phyloP scores from a whole-genome alignment of 2,113 vertebrate genomes.

The Centrocercus urophasianus region DNA sequence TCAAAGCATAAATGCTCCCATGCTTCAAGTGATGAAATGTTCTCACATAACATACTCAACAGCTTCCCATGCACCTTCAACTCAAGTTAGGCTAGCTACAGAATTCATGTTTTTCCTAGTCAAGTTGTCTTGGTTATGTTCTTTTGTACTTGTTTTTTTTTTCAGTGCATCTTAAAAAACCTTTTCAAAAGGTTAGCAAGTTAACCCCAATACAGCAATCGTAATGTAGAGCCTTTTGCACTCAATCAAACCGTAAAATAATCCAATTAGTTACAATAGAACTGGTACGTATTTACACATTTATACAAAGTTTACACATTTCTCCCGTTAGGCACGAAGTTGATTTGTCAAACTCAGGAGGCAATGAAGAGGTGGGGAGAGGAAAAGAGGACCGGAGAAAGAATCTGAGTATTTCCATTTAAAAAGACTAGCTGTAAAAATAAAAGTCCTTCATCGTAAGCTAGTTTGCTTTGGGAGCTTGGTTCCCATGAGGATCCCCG shows the following conservation, averaged over 20 bases:
- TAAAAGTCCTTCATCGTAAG: constrained; percentile 74
- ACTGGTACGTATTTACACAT: constrained; percentile 76
- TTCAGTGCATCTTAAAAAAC: constrained; percentile 77
- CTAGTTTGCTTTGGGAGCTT: constrained; percentile 82
- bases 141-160: neutral
- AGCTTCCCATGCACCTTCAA: constrained; percentile 27
- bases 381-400: neutral
- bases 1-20: neutral
- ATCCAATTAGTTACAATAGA: constrained; percentile 54
- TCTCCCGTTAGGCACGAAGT: constrained; percentile 82
- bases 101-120: constrained; percentile 54
- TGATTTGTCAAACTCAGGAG: constrained; percentile 81
- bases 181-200: constrained; percentile 51
- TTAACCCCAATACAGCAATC: constrained; percentile 25
- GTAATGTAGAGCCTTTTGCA: constrained; percentile 26
- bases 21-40: neutral
- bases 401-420: constrained; percentile 4
- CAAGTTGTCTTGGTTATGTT: constrained; percentile 61
- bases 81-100: constrained; percentile 23
- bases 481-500: constrained; percentile 87
- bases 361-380: constrained; percentile 12
- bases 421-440: constrained; percentile 68
- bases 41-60: neutral
- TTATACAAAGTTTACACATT: constrained; percentile 72
- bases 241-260: constrained; percentile 46